Evolutionary conservation across 2,797 vertebrate genomes (phyloP).

Genomic region (Pantherophis vulpinus): DNA sequence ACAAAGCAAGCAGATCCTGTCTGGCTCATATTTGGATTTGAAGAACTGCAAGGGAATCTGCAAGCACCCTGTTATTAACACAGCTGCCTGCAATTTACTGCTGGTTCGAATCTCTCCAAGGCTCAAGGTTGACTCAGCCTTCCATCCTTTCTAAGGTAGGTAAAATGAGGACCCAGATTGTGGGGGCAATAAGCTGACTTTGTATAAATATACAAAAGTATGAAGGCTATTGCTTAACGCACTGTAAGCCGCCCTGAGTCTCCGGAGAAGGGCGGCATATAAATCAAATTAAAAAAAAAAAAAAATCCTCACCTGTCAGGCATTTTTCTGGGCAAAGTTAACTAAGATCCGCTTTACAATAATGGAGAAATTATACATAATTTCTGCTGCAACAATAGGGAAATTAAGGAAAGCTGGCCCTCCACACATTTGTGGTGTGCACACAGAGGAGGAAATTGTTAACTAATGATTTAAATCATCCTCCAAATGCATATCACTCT

Average conservation of each 20-base stretch:
- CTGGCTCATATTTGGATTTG: not conserved
- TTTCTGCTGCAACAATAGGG: not conserved
- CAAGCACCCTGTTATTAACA: too few species aligned
- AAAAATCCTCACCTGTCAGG: not conserved
- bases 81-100: too few species aligned
- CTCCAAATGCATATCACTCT: not conserved
- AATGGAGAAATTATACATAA: not conserved
- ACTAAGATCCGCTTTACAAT: not conserved
- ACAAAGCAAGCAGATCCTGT: not conserved
- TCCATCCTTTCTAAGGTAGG: too few species aligned
- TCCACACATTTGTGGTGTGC: not conserved
- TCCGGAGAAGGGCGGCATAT: too few species aligned
- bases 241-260: too few species aligned
- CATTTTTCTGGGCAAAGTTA: not conserved
- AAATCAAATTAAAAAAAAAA: too few species aligned
- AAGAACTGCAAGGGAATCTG: not conserved
- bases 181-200: too few species aligned
- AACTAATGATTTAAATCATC: rapidly evolving
- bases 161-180: too few species aligned
- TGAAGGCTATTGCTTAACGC: too few species aligned
- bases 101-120: too few species aligned
- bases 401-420: not conserved
- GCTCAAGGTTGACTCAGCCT: too few species aligned
- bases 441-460: not conserved
- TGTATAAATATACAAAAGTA: too few species aligned